Base-by-base conservation (phyloP, 2,797 vertebrate genomes). In the Phaenicophaeus curvirostris region DNA sequence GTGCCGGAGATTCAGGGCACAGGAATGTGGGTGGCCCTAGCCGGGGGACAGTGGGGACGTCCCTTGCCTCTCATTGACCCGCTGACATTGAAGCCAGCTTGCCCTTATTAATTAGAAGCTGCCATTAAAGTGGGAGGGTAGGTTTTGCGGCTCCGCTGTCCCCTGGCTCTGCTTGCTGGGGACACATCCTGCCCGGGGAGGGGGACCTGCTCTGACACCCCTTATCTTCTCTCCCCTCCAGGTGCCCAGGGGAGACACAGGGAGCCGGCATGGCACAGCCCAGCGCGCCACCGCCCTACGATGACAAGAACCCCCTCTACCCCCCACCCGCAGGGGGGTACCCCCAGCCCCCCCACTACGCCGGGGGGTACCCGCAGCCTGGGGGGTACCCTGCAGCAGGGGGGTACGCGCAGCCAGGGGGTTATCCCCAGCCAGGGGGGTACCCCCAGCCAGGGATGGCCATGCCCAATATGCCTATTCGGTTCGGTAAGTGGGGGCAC, bases 201-300 rank as follows among this genome's bases (percentile, higher is more conserved):
- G 25, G 54, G 35, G n/a, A 69, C 39, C 73, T 66, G 24, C 4
- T 5, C 71, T 91, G 88, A 83, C 14, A 18, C 13, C n/a, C 31
- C 12, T 3, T 17, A 5, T 68, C 68, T 59, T 53, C 57, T 95
- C 25, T 93, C 41, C 62, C n/a, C 42, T 95, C n/a, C 86, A 97
- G 96, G 95, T 90, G 55, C n/a, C 33, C 1, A 16, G 2, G 15
- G 33, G 66, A 96, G 81, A 55, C 30, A 2, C 79, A 39, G 28
- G 24, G 93, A 97, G 18, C 18, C 11, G 83, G 95, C 97, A 99
- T 99, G 96, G 98, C 98, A 1, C 98, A 98, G 85, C 97, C 95
- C 44, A 98, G 97, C 3, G 98, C 97, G 12, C 99, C 99, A 5
- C 99, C 99, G 1, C 85, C 97, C 1, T 99, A 99, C 6, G 98